Conservation (phyloP, 2,797 vertebrate species). For the Pteronotus mesoamericanus region DNA sequence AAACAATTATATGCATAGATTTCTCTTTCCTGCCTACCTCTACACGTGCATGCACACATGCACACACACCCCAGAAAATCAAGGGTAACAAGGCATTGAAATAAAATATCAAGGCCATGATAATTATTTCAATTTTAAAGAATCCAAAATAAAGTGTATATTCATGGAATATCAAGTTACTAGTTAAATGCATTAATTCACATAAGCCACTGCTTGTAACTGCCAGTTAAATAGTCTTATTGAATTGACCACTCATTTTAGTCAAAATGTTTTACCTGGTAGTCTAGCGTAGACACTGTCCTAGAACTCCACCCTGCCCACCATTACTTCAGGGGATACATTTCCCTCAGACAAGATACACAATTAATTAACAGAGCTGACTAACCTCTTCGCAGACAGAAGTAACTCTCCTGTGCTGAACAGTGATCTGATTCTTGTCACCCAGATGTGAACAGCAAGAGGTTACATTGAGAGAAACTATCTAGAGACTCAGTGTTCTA, state of each 20-base stretch:
- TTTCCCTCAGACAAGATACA: neutral
- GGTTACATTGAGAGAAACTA: conserved; percentile 20
- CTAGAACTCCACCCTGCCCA: rapidly evolving
- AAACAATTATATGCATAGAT: neutral
- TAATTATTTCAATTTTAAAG: neutral
- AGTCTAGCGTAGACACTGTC: neutral
- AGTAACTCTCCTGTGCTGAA: neutral
- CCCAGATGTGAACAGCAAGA: conserved; percentile 4
- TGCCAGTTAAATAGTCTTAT: neutral
- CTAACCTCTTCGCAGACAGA: neutral
- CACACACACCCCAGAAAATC: neutral
- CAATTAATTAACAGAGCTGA: neutral
- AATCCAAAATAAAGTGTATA: neutral
- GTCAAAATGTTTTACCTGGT: neutral
- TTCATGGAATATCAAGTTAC: neutral
- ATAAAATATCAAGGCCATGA: conserved; percentile 11
- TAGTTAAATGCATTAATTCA: neutral
- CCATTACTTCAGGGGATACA: neutral
- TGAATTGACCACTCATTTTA: neutral
- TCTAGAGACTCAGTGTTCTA: conserved; percentile 10
- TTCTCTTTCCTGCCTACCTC: neutral
- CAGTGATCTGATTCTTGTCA: conserved; percentile 10
- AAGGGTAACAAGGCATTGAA: neutral
- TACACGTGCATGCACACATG: neutral
- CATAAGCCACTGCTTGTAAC: neutral